These are phyloP conservation scores for Taenaris catops DNA, from an alignment of 2,888 invertebrate genomes.

Conservation along the genomic window DNA sequence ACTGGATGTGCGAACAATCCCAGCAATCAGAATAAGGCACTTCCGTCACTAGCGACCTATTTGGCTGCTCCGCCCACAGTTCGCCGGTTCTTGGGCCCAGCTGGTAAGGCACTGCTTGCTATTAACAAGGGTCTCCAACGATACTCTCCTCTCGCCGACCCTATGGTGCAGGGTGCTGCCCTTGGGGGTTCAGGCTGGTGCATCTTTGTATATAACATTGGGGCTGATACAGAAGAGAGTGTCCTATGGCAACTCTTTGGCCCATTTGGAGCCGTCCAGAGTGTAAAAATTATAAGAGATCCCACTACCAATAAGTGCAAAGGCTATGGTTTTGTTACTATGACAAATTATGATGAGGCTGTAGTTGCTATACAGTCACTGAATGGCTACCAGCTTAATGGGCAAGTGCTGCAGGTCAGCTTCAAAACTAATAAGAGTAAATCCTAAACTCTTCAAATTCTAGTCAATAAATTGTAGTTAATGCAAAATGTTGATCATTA, in stretches of 20 bases:
- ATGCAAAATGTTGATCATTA: slow-evolving; percentile 77
- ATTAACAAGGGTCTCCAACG: slow-evolving; percentile 93
- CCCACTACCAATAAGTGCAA: slow-evolving; percentile 98
- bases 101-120: slow-evolving; percentile 91
- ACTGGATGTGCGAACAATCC: slow-evolving; percentile 97
- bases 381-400: slow-evolving; percentile 97
- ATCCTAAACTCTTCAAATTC: slow-evolving; percentile 71
- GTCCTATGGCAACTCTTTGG: slow-evolving; percentile 97
- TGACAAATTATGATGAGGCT: slow-evolving; percentile 99
- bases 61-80: slow-evolving; percentile 86
- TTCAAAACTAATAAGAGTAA: slow-evolving; percentile 97
- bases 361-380: slow-evolving; percentile 97
- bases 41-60: slow-evolving; percentile 88
- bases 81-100: slow-evolving; percentile 90
- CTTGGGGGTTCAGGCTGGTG: slow-evolving; percentile 95
- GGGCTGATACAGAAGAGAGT: slow-evolving; percentile 95
- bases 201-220: slow-evolving; percentile 95
- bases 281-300: slow-evolving; percentile 97
- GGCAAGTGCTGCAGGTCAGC: slow-evolving; percentile 97
- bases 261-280: slow-evolving; percentile 98
- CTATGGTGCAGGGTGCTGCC: slow-evolving; percentile 91
- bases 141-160: slow-evolving; percentile 91
- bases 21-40: slow-evolving; percentile 89
- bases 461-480: slow-evolving; percentile 80
- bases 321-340: slow-evolving; percentile 98